Evolutionary conservation across 2,113 vertebrate species (phyloP).

Genomic region (Scalopus aquaticus): DNA sequence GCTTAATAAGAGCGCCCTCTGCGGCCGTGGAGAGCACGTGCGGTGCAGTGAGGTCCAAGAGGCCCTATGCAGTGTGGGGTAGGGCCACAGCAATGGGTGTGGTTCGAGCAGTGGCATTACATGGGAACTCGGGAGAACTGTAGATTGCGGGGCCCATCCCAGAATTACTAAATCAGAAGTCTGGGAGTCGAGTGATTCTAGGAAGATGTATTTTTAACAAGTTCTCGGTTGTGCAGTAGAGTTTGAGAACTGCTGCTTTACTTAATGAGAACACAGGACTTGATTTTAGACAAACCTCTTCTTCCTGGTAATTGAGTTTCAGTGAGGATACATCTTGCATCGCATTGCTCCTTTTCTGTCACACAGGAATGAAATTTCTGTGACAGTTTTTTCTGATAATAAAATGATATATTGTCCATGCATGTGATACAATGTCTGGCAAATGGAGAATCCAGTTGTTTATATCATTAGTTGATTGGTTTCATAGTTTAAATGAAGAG

Average conservation of each 20-base stretch:
- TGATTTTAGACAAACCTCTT: background rate
- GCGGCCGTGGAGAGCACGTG: background rate
- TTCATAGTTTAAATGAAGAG: background rate
- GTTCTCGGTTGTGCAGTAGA: fast-evolving
- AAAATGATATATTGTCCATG: background rate
- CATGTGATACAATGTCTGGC: background rate
- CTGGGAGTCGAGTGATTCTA: fast-evolving
- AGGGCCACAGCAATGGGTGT: too few species aligned
- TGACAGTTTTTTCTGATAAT: too few species aligned
- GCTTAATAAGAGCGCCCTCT: background rate
- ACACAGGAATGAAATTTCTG: background rate
- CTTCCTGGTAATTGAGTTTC: background rate
- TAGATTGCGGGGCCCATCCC: fast-evolving
- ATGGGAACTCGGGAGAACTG: background rate
- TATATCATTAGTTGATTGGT: background rate
- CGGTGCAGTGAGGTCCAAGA: too few species aligned
- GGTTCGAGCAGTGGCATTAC: fast-evolving
- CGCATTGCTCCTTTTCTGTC: background rate
- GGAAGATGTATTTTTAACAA: background rate
- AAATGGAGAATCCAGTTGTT: background rate
- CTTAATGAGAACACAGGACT: background rate
- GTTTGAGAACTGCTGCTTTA: background rate
- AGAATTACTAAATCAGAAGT: too few species aligned
- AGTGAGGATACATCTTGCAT: background rate
- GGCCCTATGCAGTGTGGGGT: fast-evolving